Evolutionary conservation across 2,797 vertebrate genomes (phyloP).

Genomic region (Varecia variegata): DNA sequence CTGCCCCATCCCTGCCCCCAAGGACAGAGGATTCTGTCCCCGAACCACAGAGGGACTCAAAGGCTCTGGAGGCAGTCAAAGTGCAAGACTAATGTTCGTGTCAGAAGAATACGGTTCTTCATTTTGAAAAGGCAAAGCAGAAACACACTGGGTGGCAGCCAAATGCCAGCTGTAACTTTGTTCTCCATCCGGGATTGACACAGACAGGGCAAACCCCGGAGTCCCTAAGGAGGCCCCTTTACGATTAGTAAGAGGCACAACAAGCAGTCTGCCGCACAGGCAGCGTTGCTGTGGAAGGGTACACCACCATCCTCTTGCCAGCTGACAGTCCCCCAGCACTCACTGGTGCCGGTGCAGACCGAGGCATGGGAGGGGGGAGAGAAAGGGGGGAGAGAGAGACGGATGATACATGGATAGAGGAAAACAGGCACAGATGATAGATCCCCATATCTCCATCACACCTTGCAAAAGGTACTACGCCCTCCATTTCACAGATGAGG

Average conservation of each 20-base stretch:
- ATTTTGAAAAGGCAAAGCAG: background rate
- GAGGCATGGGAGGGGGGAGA: background rate
- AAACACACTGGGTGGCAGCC: background rate
- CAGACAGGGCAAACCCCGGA: background rate
- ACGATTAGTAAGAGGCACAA: background rate
- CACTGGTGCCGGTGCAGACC: background rate
- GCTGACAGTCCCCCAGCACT: background rate
- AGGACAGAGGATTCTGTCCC: background rate
- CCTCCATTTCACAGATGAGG: background rate
- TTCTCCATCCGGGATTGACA: background rate
- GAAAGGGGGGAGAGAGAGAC: background rate
- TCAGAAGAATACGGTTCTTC: background rate
- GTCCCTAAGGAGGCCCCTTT: background rate
- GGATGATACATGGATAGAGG: background rate
- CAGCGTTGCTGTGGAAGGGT: background rate
- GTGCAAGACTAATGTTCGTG: background rate
- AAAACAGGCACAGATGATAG: background rate
- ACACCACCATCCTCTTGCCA: background rate
- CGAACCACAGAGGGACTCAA: background rate
- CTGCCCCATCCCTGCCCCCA: background rate
- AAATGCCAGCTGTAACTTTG: background rate
- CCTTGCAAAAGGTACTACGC: background rate
- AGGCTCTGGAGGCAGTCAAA: background rate
- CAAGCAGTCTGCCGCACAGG: background rate
- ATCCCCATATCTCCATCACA: background rate